Base-by-base conservation (phyloP, 2,888 invertebrate species). In the Aphidoletes aphidimyza region DNA sequence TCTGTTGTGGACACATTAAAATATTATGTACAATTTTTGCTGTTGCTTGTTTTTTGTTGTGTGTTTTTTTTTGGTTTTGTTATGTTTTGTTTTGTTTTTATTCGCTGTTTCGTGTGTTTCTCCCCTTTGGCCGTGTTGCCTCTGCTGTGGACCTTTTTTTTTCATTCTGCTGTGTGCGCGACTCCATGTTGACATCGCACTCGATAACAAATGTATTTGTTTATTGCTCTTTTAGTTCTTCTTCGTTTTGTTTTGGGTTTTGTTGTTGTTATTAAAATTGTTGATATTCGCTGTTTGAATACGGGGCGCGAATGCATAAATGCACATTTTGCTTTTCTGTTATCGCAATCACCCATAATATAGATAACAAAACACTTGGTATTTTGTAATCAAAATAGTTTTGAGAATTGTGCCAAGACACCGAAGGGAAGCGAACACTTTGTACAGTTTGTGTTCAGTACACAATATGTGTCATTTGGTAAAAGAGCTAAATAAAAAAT, bases 1-100 rank as follows among this genome's bases (percentile, higher is more conserved):
- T 84, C 84, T 84, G 84, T 84, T 81, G 81, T 81, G 81, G 81
- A 81, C 81, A 81, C 81, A 81, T 81, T 81, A 81, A 81, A 81
- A 81, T 81, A 81, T 81, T 81, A 81, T 81, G 81, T 81, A 37
- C 36, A 81, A 36, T 81, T 81, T 81, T 81, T 78, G 81, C 81
- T 37, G 81, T 81, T 81, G 6, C 81, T 81, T 81, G n/a, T 37
- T 69, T 14, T 22, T 69, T 59, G 9, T 17, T 37, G 37, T 37
- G 37, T n/a, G 17, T 19, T 37, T 5, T 9, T 37, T 36, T 2
- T 36, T 81, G 17, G 37, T 36, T 36, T 78, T 36, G 34, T 78
- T 36, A 6, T 78, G 1, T 78, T 78, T 36, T 5, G 5, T 81
- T 8, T 36, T 81, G 0, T 81, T 37, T 1, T 69, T 69, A 17